A percentile compares a stretch with the other conserved stretches of the same genome.
Conservation (phyloP, 1,140 invertebrate species). For the Neodiprion fabricii region DNA sequence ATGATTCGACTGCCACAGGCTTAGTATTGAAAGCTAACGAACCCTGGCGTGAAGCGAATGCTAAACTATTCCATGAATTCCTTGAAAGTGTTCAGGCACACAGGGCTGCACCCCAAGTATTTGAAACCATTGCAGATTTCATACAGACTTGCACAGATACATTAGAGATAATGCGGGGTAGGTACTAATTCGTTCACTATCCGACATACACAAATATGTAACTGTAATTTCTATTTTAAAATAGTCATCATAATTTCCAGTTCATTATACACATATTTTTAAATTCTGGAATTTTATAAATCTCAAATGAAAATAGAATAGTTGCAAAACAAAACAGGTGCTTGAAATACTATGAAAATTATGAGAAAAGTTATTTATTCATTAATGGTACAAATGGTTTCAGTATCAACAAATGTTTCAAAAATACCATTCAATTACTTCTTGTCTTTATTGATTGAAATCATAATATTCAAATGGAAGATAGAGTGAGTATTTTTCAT, state of each 20-base stretch:
- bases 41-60: slow-evolving; percentile 60
- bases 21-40: slow-evolving; percentile 56
- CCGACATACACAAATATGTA: slow-evolving; percentile 26
- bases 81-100: slow-evolving; percentile 65
- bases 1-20: slow-evolving; percentile 55
- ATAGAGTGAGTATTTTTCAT: no score
- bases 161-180: slow-evolving; percentile 58
- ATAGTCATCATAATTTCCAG: neutral
- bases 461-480: no score
- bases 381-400: no score
- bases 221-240: slow-evolving; percentile 4
- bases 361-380: no score
- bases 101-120: slow-evolving; percentile 60
- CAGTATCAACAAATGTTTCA: no score
- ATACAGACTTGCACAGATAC: slow-evolving; percentile 64
- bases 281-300: no score
- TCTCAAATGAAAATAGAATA: no score
- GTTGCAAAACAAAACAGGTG: no score
- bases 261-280: no score
- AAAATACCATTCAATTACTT: no score
- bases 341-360: no score
- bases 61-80: slow-evolving; percentile 67
- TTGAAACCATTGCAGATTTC: slow-evolving; percentile 66
- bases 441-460: no score
- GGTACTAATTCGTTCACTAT: slow-evolving; percentile 18